A percentile compares a stretch with the other conserved stretches of the same genome.
Conservation (phyloP, 92 coral and sea anemone genomes). For the Chrysogorgia sp. region DNA sequence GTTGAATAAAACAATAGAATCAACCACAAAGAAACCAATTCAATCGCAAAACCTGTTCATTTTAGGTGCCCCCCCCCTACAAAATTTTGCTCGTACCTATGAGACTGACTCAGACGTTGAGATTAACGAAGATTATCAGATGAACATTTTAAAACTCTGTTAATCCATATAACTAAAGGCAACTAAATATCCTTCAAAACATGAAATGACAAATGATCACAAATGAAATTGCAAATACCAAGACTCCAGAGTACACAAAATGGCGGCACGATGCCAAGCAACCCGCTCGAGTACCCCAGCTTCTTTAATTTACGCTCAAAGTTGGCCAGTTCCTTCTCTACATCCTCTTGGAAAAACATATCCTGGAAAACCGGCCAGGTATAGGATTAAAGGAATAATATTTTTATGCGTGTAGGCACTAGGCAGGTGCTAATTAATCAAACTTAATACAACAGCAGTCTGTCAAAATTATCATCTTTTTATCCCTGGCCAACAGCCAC, state of each 20-base stretch:
- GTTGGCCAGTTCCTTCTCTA: constrained; percentile 30
- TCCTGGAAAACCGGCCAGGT: constrained; percentile 5
- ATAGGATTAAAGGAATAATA: not conserved
- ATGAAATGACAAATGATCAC: too few relatives aligned
- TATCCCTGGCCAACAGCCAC: constrained; percentile 45
- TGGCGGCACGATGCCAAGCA: constrained; percentile 33
- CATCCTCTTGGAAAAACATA: not conserved
- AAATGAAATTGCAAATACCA: not conserved
- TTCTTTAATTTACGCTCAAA: constrained; percentile 35
- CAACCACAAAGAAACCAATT: too few relatives aligned
- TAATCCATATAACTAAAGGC: too few relatives aligned
- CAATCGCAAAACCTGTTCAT: too few relatives aligned
- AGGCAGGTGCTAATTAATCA: not conserved
- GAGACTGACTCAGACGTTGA: too few relatives aligned
- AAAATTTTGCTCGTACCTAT: too few relatives aligned
- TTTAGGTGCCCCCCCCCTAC: too few relatives aligned
- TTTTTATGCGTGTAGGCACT: not conserved
- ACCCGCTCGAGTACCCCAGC: constrained; percentile 27
- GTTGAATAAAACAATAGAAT: too few relatives aligned
- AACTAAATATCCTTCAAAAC: too few relatives aligned
- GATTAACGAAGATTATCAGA: too few relatives aligned
- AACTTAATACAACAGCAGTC: too few relatives aligned
- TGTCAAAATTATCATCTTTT: constrained; percentile 21
- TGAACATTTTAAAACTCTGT: too few relatives aligned
- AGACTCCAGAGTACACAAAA: not conserved